Base-by-base conservation (phyloP, 1,140 invertebrate species). In the Bradynema listronoti region DNA sequence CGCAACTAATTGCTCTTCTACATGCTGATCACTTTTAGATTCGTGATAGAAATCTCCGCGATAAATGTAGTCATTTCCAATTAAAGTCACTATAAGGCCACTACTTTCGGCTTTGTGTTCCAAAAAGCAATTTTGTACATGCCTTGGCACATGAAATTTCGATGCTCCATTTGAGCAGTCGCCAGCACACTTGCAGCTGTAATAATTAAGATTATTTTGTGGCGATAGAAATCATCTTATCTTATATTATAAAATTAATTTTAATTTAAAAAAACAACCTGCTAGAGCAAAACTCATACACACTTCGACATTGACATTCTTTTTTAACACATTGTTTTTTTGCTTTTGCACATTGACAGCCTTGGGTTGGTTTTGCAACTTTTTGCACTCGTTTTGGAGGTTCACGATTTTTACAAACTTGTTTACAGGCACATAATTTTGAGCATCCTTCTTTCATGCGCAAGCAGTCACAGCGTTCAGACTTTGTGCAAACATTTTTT, bases 251-350 rank as follows among this genome's bases (percentile, higher is more conserved):
- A 34, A 25, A 27, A 24, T n/a, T n/a, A n/a, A n/a, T n/a, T n/a
- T n/a, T n/a, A n/a, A n/a, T n/a, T n/a, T n/a, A n/a, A n/a, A n/a
- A n/a, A n/a, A n/a, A n/a, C 46, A 19, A 73, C 71, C 58, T 69
- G 43, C 61, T 62, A 22, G 76, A 74, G 43, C 74, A 77, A 52
- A 77, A 77, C 41, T 78, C 74, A 41, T 77, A 77, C n/a, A 78
- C 64, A 24, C 56, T 56, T 41, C 74, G 55, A 55, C 74, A 77
- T 7, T 72, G 67, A 50, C 74, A 77, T 58, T 77, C 74, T 41
- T 77, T 77, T 55, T 77, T 77, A n/a, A 75, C 68, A 34, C 74
- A 77, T 49, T 78, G 74, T 54, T 77, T 77, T 58, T 77, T 77
- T 33, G 63, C 68, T 46, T 77, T 77, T 24, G 69, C 63, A 60